Base-by-base conservation (phyloP, 2,797 vertebrate genomes). In the Muscicapa striata region DNA sequence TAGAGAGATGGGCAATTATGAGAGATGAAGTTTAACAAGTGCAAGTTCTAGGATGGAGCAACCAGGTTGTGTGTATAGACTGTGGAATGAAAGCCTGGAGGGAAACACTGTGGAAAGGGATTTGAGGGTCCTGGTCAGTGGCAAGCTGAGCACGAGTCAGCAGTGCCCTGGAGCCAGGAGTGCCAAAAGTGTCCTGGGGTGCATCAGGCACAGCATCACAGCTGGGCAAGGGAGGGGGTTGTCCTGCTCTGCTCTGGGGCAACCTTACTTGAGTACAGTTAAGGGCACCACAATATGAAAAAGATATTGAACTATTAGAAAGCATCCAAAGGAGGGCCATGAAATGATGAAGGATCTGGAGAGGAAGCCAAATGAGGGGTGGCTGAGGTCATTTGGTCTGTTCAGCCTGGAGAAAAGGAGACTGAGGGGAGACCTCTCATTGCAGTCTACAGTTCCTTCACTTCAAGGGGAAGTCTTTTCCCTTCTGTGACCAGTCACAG, bases 161-260 rank as follows among this genome's bases (percentile, higher is more conserved):
- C 29, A 64, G 58, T 52, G 38, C 13, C 30, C 34, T 52, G 51
- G 21, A 77, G n/a, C 9, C 79, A 58, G 45, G 52, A 70, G 15
- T 10, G n/a, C 4, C 29, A 32, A 7, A 0, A 0, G 0, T 27
- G 8, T 27, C 10, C 24, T 27, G 18, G 10, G 10, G 38, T 0
- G 2, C 21, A 58, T 59, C 58, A 77, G 45, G 45, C 3, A 59
- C 26, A 64, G 10, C 14, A 64, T 23, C 0, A 0, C 45, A 46
- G 8, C 13, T 0, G 0, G 21, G 27, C 4, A 12, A 59, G n/a
- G 9, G 45, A 64, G 51, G 15, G 7, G 29, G 40, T 58, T 64
- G n/a, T 77, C 30, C 40, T 0, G 0, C 9, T 77, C 38, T 41
- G 38, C 1, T 0, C 17, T 51, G 21, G 24, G 10, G 10, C 0